Conservation (phyloP, 2,797 vertebrate species). For the Semaprochilodus insignis region DNA sequence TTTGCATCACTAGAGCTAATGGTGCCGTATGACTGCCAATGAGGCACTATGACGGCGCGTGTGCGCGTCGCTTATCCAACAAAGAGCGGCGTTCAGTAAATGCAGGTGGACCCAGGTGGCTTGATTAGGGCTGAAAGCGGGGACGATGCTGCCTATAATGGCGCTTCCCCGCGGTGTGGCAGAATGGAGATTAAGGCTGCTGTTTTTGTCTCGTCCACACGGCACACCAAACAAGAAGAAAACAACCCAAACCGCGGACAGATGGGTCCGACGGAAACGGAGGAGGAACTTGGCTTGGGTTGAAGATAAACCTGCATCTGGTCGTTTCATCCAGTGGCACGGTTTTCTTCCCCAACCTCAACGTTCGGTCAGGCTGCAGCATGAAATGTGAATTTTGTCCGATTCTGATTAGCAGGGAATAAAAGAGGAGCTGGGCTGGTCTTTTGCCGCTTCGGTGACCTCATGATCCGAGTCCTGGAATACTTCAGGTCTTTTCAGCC, state of each 20-base stretch:
- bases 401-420: neutral
- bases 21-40: constrained; percentile 3
- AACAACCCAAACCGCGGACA: neutral
- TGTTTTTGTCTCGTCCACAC: neutral
- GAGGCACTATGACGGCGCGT: constrained; percentile 1
- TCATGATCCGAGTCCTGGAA: too few species aligned
- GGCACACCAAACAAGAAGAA: neutral
- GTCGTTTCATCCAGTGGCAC: neutral
- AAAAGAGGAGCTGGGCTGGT: neutral
- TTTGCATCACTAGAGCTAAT: neutral
- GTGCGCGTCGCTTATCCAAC: constrained; percentile 13
- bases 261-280: neutral
- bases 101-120: constrained; percentile 26
- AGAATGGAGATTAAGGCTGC: constrained; percentile 4
- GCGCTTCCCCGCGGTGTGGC: neutral
- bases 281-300: neutral
- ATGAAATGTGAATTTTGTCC: neutral
- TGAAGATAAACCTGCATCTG: neutral
- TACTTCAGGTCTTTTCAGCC: too few species aligned
- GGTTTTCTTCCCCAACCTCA: neutral
- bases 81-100: constrained; percentile 4
- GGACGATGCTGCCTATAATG: neutral
- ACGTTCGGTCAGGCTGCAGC: neutral
- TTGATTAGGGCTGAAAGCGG: neutral
- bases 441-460: neutral